Percentiles rank a stretch among this genome's conserved stretches.
phyloP scores from a whole-genome alignment of 35 echinoderm and acorn worm genomes.

The Anneissia japonica region DNA sequence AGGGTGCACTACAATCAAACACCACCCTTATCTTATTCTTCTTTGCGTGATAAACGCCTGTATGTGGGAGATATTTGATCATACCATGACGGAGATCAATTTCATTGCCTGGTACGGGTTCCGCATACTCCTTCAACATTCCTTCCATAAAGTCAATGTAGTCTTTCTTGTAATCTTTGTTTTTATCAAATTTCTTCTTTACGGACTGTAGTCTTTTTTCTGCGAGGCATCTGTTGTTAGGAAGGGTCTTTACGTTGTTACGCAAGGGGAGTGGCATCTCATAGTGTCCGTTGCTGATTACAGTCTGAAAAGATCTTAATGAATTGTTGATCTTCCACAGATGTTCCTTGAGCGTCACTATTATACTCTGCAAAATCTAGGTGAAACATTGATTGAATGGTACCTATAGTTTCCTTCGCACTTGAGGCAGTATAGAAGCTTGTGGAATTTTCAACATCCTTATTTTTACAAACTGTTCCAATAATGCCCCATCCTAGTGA shows the following conservation, averaged over 20 bases:
- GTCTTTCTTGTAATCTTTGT: constrained; percentile 26
- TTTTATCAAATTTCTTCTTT: constrained; percentile 7
- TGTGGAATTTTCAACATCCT: neutral
- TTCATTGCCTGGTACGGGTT: constrained; percentile 10
- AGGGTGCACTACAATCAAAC: constrained; percentile 40
- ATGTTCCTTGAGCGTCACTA: neutral
- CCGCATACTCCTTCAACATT: constrained; percentile 41
- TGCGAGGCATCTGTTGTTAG: constrained; percentile 42
- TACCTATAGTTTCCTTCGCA: neutral
- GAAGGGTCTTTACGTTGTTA: neutral
- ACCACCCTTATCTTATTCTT: constrained; percentile 49
- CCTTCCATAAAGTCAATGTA: constrained; percentile 36
- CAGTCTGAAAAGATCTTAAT: no score
- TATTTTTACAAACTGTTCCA: constrained; percentile 3
- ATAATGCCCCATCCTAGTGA: constrained; percentile 40
- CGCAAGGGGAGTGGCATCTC: no score
- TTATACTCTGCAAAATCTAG: neutral
- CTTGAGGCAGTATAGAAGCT: neutral
- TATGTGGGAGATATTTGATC: constrained; percentile 28
- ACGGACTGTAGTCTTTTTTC: constrained; percentile 11
- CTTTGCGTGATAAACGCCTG: constrained; percentile 34
- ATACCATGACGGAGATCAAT: neutral
- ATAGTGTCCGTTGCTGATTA: no score
- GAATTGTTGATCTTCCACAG: neutral
- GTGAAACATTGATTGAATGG: neutral